Conservation (phyloP, 2,797 vertebrate species). For the Ara ararauna region DNA sequence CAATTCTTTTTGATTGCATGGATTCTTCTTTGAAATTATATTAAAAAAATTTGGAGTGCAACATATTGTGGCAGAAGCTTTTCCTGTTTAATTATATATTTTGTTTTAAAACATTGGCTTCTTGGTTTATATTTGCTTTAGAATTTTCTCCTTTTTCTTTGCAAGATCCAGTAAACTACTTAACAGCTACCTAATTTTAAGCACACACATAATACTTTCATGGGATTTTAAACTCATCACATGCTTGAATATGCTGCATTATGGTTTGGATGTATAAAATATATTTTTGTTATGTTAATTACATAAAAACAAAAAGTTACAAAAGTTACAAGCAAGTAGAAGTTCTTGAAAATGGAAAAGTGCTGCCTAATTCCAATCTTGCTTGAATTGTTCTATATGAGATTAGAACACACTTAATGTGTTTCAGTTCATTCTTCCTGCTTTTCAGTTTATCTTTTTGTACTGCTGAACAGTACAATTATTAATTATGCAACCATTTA, state of each 20-base stretch:
- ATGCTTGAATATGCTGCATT: not conserved
- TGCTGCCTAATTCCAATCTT: not conserved
- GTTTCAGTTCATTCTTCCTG: not conserved
- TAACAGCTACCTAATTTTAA: not conserved
- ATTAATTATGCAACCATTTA: not conserved
- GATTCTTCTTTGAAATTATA: not conserved
- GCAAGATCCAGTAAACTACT: not conserved
- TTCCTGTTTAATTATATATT: not conserved
- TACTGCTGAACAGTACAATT: not conserved
- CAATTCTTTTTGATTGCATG: not conserved
- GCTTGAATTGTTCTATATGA: not conserved
- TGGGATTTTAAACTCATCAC: not conserved
- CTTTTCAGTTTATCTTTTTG: not conserved
- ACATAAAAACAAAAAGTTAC: not conserved
- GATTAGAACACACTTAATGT: not conserved
- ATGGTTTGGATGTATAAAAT: not conserved
- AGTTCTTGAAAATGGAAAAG: not conserved
- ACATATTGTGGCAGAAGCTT: not conserved
- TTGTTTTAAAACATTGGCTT: accelerated
- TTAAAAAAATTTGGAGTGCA: not conserved
- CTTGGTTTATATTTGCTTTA: not conserved
- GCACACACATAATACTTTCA: not conserved
- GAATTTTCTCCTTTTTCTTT: not conserved
- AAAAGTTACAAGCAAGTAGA: not conserved
- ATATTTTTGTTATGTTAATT: not conserved